phyloP scores from a whole-genome alignment of 1,140 invertebrate species.

The Hermetia illucens region DNA sequence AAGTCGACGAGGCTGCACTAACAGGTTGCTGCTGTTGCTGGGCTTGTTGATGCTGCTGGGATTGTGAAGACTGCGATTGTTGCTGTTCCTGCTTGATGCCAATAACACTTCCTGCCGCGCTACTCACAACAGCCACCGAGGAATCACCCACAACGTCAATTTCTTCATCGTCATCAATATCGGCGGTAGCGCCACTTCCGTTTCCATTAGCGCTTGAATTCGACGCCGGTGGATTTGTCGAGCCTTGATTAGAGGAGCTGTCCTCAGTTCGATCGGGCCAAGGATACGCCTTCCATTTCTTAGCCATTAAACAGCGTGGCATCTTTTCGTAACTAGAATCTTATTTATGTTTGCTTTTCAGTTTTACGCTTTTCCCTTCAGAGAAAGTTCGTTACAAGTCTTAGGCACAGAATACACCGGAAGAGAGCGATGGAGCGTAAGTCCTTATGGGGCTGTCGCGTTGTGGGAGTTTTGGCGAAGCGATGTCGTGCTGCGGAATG shows the following conservation, averaged over 20 bases:
- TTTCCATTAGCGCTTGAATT: not conserved
- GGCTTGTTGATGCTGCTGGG: slow-evolving; percentile 10
- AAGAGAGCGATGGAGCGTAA: no score
- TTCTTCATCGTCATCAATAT: slow-evolving; percentile 57
- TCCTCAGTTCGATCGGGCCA: slow-evolving; percentile 54
- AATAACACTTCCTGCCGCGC: no score
- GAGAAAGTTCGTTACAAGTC: no score
- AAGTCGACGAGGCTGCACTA: slow-evolving; percentile 32
- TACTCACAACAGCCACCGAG: slow-evolving; percentile 21
- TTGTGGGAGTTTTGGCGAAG: no score
- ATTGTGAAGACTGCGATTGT: slow-evolving; percentile 9
- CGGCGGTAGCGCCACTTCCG: slow-evolving; percentile 2
- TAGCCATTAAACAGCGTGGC: slow-evolving; percentile 79
- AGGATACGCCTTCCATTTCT: slow-evolving; percentile 78
- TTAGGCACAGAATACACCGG: no score
- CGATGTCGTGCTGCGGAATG: no score
- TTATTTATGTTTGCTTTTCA: no score
- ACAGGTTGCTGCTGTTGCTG: slow-evolving; percentile 14
- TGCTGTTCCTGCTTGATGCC: slow-evolving; percentile 35
- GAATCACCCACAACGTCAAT: slow-evolving; percentile 63
- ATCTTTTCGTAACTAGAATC: no score
- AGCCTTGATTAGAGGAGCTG: slow-evolving; percentile 5
- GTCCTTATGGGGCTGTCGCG: no score
- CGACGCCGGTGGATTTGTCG: slow-evolving; percentile 4
- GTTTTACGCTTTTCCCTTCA: no score